Evolutionary conservation across 2,888 invertebrate species (phyloP).

Genomic region (Patella ulyssiponensis): DNA sequence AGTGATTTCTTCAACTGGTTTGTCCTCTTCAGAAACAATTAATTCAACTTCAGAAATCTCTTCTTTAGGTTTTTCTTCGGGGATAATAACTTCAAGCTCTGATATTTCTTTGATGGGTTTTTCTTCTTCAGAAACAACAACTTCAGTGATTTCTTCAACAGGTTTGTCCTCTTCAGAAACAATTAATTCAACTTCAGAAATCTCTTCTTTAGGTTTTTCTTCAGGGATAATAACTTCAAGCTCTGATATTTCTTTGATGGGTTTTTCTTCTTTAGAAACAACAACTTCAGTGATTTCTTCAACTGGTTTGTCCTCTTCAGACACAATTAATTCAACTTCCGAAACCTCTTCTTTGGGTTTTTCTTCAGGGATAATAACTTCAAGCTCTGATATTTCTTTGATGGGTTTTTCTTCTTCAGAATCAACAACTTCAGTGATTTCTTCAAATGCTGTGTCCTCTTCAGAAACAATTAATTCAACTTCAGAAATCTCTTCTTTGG

Average conservation of each 20-base stretch:
- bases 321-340: background rate
- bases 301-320: background rate
- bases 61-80: no score
- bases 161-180: background rate
- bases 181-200: no score
- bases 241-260: background rate
- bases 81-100: no score
- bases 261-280: background rate
- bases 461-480: conserved; percentile 3
- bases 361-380: background rate
- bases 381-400: background rate
- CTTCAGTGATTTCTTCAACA: no score
- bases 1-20: no score
- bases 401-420: background rate
- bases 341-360: background rate
- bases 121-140: no score
- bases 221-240: background rate
- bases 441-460: background rate
- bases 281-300: background rate
- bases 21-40: no score
- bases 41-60: no score
- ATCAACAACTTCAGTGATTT: background rate
- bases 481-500: background rate
- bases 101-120: no score
- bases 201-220: background rate